These are phyloP conservation scores for Misgurnus mizolepis DNA, from an alignment of 2,113 vertebrate species.

Conservation along the genomic window DNA sequence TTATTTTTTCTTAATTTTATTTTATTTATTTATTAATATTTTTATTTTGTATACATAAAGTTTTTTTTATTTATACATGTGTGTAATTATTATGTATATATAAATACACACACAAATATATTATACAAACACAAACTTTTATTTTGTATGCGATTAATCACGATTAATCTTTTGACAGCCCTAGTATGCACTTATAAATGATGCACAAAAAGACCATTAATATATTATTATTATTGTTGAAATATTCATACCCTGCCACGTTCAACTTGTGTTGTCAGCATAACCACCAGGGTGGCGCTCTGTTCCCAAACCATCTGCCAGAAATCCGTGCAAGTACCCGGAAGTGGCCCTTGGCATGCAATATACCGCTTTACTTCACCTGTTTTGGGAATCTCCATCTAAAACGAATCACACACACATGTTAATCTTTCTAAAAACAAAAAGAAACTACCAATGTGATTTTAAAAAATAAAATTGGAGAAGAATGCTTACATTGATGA, in stretches of 20 bases:
- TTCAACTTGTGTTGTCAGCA: constrained; percentile 98
- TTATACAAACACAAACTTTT: no score
- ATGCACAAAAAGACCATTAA: no score
- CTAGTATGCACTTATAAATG: no score
- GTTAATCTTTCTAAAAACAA: neutral
- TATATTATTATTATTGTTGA: constrained; percentile 20
- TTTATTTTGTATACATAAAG: no score
- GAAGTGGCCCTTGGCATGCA: constrained; percentile 95
- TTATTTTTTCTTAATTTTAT: no score
- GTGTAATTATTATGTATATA: no score
- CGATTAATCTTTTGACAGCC: no score
- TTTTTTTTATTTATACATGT: no score
- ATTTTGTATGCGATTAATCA: no score
- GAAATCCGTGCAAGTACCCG: constrained; percentile 94
- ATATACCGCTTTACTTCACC: constrained; percentile 97
- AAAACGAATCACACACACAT: constrained; percentile 26
- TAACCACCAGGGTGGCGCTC: constrained; percentile 93
- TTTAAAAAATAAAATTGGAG: neutral
- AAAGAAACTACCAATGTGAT: neutral
- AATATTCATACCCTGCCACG: constrained; percentile 86
- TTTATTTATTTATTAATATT: no score
- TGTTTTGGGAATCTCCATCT: constrained; percentile 98
- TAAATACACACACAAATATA: no score
- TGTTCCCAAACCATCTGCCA: constrained; percentile 99
- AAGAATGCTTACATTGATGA: constrained; percentile 89